Base-by-base conservation (phyloP, 2,888 invertebrate species). In the Hirtodrosophila cameraria region DNA sequence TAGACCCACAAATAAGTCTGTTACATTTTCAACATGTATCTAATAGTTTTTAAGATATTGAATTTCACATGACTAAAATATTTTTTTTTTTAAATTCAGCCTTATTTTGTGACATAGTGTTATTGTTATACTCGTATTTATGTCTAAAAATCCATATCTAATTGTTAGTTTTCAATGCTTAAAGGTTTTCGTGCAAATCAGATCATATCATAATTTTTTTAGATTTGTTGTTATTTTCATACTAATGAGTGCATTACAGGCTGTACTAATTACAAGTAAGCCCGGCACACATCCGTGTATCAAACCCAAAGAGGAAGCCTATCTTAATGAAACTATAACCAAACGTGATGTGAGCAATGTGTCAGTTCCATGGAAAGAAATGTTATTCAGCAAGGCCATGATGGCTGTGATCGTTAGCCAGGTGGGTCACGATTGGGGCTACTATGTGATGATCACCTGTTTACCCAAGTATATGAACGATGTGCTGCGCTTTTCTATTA, bases 401-500 rank as follows among this genome's bases (percentile, higher is more conserved):
- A 93, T 93, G 92, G 94, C 94, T 0, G 85, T 95, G 0, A 93
- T 95, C 7, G 92, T 92, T 30, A 94, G 94, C 66, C 94, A 95
- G 91, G 86, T 92, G 7, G 93, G 92, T 0, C 93, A 93, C 79
- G 93, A 93, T 75, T 94, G 93, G 93, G 93, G 93, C 2, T 92
- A 93, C 77, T 94, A 91, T 79, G 92, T 93, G 1, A 92, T 94
- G 92, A 92, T 93, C 1, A 92, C 93, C 0, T 93, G 93, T 78
- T 89, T 94, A 15, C 94, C 94, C 2, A 93, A 92, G 75, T 94
- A 93, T 78, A 92, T 93, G 91, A 90, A 90, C 33, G 92, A 93
- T 69, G 92, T 94, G 0, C 82, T 94, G 36, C 91, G 91, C 43
- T 92, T 93, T 73, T 90, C 92, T 38, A 92, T 94, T 30, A 89